Base-by-base conservation (phyloP, 2,113 vertebrate genomes). In the Ursus arctos region DNA sequence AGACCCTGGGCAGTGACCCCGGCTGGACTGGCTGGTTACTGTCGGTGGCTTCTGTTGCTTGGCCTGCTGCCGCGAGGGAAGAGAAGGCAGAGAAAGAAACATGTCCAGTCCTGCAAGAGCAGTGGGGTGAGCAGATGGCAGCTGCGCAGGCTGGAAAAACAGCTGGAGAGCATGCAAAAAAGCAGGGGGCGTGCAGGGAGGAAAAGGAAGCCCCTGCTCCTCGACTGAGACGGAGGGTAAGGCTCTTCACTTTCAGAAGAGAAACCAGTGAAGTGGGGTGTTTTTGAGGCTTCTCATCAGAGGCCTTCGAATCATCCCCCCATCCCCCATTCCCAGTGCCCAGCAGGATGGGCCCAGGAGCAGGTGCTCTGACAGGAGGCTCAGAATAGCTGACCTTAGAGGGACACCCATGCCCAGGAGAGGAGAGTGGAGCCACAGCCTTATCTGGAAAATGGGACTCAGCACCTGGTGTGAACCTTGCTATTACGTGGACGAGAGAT, bases 91-190 rank as follows among this genome's bases (percentile, higher is more conserved):
- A 43, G 96, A 14, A 40, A 80, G 91, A 51, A 92, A 80, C 96
- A 65, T 47, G 95, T 53, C 69, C 33, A 40, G 85, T 93, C 97
- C 81, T 72, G 91, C 28, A 59, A 4, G 47, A 96, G 57, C 69
- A 40, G 81, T 1, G 36, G 84, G 31, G 16, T 10, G 67, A 43
- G 85, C 84, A 63, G 83, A 33, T 14, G 7, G 93, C 97, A 91
- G 96, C 97, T 93, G 96, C 81, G 5, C n/a, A 13, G 84, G 36
- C 80, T 85, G 43, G 61, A 47, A 4, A n/a, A 86, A 91, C 84
- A 97, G 88, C 95, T 96, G 96, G 97, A 76, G 26, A 26, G 69
- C 47, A 28, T 28, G 69, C 79, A 51, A 14, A 31, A 51, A 31
- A n/a, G 4, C 57, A 22, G 57, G 90, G 33, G 65, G 28, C 49